Conservation (phyloP, 2,888 invertebrate species). For the Agriotes lineatus region DNA sequence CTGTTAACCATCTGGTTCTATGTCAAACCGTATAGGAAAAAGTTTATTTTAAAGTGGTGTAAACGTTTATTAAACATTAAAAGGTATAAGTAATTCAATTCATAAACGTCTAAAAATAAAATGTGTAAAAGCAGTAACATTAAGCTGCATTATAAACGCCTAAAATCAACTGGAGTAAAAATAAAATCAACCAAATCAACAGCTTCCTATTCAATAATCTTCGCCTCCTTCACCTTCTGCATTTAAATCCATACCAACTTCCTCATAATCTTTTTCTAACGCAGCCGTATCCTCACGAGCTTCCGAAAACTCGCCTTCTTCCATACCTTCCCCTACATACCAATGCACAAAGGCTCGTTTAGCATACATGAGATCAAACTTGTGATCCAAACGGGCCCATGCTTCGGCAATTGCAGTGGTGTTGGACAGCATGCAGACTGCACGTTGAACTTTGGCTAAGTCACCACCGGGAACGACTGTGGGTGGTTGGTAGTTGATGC, state of each 20-base stretch:
- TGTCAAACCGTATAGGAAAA: no score
- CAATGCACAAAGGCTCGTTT: conserved; percentile 97
- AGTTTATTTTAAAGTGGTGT: no score
- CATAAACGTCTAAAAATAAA: no score
- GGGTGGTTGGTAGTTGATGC: conserved; percentile 91
- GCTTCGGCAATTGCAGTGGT: conserved; percentile 97
- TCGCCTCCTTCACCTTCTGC: conserved; percentile 66
- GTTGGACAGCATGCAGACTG: conserved; percentile 97
- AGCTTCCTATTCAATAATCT: no score
- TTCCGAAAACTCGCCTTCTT: conserved; percentile 88
- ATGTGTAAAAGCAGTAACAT: no score
- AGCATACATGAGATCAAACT: conserved; percentile 96
- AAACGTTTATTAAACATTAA: no score
- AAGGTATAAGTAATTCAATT: no score
- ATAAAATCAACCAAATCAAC: no score
- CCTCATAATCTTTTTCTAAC: conserved; percentile 84
- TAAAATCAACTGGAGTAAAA: no score
- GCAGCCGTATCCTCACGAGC: conserved; percentile 88
- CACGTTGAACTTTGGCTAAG: conserved; percentile 91
- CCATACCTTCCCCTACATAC: conserved; percentile 92
- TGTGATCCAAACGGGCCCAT: conserved; percentile 94
- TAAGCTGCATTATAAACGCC: no score
- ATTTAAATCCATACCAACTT: conserved; percentile 80
- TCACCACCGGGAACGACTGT: conserved; percentile 94
- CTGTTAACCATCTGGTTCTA: no score